phyloP scores from a whole-genome alignment of 2,888 invertebrate genomes.

The Lasius fuliginosus region DNA sequence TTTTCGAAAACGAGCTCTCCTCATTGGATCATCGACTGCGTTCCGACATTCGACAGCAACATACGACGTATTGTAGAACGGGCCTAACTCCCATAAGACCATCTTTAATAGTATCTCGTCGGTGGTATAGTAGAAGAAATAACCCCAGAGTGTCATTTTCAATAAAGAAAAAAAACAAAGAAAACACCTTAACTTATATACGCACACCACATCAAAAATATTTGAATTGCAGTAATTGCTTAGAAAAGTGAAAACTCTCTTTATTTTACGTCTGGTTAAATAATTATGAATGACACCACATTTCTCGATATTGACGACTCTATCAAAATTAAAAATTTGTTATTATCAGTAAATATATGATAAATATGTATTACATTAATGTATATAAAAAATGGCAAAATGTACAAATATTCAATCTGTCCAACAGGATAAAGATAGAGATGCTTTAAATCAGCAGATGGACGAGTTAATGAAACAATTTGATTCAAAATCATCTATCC shows the following conservation, averaged over 20 bases:
- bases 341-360: slow-evolving; percentile 82
- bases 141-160: no score
- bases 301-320: slow-evolving; percentile 89
- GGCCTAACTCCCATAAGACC: no score
- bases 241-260: background rate
- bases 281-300: slow-evolving; percentile 85
- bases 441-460: slow-evolving; percentile 86
- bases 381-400: background rate
- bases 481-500: slow-evolving; percentile 87
- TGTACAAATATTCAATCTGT: background rate
- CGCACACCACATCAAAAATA: background rate
- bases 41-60: no score
- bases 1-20: no score
- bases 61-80: no score
- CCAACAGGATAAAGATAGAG: slow-evolving; percentile 10
- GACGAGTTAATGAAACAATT: slow-evolving; percentile 88
- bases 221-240: background rate
- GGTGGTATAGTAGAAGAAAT: no score
- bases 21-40: no score
- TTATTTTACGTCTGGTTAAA: background rate
- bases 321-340: slow-evolving; percentile 88
- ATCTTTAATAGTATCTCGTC: no score
- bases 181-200: no score
- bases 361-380: background rate
- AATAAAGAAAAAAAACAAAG: no score